Evolutionary conservation across 2,888 invertebrate species (phyloP), one percentile per base, ranked within the genome.

Genomic region (Caenorhabditis sinica): DNA sequence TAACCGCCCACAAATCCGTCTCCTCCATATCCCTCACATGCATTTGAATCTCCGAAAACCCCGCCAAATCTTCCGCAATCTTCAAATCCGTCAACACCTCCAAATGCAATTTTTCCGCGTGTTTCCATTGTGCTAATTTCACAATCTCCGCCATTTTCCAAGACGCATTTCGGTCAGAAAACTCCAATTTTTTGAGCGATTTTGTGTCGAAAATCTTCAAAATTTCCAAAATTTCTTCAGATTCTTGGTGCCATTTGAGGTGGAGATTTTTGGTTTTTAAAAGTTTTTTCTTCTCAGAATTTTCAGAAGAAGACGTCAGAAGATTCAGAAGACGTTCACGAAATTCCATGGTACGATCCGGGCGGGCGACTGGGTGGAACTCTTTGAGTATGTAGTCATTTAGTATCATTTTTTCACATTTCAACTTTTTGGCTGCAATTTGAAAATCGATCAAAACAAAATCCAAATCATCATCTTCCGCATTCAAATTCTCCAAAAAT

Each of bases 1-100:
- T 79, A 23, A 79, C 61, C 6, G 5, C 63, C 77, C 77, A 79
- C 33, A 79, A n/a, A 0, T 79, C 71, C 8, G 28, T 2, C 30
- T 71, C 53, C 30, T 25, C 28, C 43, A 71, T n/a, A 43, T 71
- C 40, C 11, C 51, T 40, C 1, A 79, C 71, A 56, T 68, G 68
- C 56, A 63, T 69, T 33, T 79, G 77, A 33, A 79, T 63, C 6
- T 71, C 53, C 15, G 30, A 8, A 49, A 60, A 51, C 17, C 63
- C 53, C 23, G 13, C 4, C 6, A 71, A 63, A 53, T 71, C 53
- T 9, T 63, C 61, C n/a, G n/a, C n/a, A 11, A 63, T 30, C n/a
- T 45, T 65, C 0, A 79, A 30, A 51, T 74, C 40, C 1, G 69
- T 15, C 28, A 49, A 1, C 53, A 79, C 28, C 25, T 79, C 77